Conservation (phyloP, 2,888 invertebrate genomes). For the Aporophyla lueneburgensis region DNA sequence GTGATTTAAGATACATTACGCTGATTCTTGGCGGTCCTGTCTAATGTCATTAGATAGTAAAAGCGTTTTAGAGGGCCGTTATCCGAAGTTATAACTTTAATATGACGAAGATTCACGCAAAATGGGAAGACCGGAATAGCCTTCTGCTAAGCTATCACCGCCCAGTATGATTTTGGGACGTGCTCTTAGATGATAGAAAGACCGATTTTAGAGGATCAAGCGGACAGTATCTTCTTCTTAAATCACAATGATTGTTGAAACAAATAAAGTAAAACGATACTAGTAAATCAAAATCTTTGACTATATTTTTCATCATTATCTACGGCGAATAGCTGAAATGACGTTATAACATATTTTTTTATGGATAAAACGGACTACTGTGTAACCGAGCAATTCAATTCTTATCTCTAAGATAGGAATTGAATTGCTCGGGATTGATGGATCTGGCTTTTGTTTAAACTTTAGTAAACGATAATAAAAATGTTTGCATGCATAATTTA, state of each 20-base stretch:
- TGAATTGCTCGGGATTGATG: no score
- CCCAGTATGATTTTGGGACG: slow-evolving; percentile 32
- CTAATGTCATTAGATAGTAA: slow-evolving; percentile 39
- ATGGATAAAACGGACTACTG: no score
- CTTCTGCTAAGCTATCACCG: slow-evolving; percentile 31
- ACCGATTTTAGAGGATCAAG: slow-evolving; percentile 3
- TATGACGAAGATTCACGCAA: slow-evolving; percentile 25
- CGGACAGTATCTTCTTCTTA: background rate
- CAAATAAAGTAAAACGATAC: background rate
- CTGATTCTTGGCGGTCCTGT: slow-evolving; percentile 18
- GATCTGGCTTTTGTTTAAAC: no score
- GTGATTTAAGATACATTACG: slow-evolving; percentile 50
- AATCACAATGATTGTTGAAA: slow-evolving; percentile 18
- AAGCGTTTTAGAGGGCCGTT: slow-evolving; percentile 25
- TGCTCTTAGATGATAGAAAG: background rate
- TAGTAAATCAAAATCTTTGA: background rate
- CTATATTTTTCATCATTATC: no score
- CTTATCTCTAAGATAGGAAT: no score
- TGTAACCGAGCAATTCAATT: no score
- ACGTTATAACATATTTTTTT: background rate
- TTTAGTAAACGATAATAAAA: no score
- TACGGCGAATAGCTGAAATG: background rate
- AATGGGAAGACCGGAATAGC: slow-evolving; percentile 8
- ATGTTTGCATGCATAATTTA: no score
- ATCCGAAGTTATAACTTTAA: slow-evolving; percentile 25